Conservation (phyloP, 2,888 invertebrate genomes). For the Griposia aprilina region DNA sequence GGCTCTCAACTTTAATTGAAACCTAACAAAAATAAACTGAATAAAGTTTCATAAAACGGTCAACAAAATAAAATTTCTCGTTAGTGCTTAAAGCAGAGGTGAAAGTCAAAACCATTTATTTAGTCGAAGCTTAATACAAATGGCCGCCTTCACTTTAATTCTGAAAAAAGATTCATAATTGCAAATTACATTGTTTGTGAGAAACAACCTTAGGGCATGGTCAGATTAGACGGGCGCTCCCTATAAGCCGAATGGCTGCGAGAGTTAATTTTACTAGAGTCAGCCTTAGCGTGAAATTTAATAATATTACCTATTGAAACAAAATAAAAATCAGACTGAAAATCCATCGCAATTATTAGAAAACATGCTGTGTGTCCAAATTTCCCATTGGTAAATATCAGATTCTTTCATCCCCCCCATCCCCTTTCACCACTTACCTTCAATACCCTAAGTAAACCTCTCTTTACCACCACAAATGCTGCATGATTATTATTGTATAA, state of each 20-base stretch:
- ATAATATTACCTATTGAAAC: too few relatives aligned
- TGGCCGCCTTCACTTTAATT: conserved; percentile 43
- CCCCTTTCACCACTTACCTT: too few relatives aligned
- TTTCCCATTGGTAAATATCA: too few relatives aligned
- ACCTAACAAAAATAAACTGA: conserved; percentile 20
- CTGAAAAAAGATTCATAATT: conserved; percentile 57
- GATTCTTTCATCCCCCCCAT: too few relatives aligned
- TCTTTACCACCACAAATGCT: too few relatives aligned
- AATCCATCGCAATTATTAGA: neutral
- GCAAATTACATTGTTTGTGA: conserved; percentile 59
- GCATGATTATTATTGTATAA: too few relatives aligned
- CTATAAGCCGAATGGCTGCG: neutral
- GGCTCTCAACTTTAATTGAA: neutral
- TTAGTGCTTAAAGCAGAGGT: conserved; percentile 32
- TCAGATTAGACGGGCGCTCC: neutral
- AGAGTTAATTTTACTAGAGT: too few relatives aligned
- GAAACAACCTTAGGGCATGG: conserved; percentile 19
- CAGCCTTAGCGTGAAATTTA: too few relatives aligned
- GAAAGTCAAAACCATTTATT: conserved; percentile 60
- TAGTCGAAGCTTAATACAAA: conserved; percentile 51
- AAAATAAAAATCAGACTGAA: neutral
- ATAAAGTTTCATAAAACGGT: conserved; percentile 11
- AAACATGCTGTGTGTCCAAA: neutral
- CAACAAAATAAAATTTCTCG: conserved; percentile 35
- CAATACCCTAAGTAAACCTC: too few relatives aligned